phyloP scores from a whole-genome alignment of 2,797 vertebrate genomes.

The Adelosebastes latens region DNA sequence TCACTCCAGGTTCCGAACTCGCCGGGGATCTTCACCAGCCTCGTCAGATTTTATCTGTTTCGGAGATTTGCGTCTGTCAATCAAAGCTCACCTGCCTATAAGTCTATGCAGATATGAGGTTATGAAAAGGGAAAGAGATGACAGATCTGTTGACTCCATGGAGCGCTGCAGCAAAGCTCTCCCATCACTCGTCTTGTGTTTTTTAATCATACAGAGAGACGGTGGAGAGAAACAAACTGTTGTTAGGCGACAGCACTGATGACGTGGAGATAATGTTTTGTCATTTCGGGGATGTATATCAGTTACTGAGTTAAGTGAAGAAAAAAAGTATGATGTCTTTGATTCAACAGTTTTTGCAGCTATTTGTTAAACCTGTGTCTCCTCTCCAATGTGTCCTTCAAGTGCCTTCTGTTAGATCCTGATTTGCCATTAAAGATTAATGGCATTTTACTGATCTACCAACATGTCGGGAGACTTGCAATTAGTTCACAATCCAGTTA shows the following conservation, averaged over 20 bases:
- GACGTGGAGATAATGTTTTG: neutral
- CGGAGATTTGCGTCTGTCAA: constrained; percentile 77
- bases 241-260: neutral
- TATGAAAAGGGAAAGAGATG: neutral
- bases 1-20: constrained; percentile 88
- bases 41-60: constrained; percentile 91
- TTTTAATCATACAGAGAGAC: neutral
- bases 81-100: constrained; percentile 74
- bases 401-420: constrained; percentile 57
- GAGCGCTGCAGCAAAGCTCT: neutral
- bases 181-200: neutral
- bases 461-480: neutral
- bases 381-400: constrained; percentile 2
- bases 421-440: constrained; percentile 19
- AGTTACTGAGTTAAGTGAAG: neutral
- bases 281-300: neutral
- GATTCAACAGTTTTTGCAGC: neutral
- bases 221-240: neutral
- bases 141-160: neutral
- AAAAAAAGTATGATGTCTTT: neutral
- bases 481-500: constrained; percentile 1
- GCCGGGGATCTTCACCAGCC: constrained; percentile 90
- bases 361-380: constrained; percentile 17
- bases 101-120: constrained; percentile 81
- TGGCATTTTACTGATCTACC: constrained; percentile 24